Base-by-base conservation (phyloP, 2,113 vertebrate species). In the Zeus faber region DNA sequence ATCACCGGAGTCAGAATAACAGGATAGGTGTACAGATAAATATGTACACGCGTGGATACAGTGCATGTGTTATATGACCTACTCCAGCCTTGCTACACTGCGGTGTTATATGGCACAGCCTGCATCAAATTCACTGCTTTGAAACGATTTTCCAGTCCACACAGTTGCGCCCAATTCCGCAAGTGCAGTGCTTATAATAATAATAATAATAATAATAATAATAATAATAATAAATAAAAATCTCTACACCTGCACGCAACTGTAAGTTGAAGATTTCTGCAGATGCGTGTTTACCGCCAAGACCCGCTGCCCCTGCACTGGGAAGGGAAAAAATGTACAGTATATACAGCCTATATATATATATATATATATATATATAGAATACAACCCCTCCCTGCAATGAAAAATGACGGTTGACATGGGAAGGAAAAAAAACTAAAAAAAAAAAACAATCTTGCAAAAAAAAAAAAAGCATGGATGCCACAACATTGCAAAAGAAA, bases 251-350 rank as follows among this genome's bases (percentile, higher is more conserved):
- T 58, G 79, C 79, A 77, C 79, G 75, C 84, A 82, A 58, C 72
- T 68, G 69, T 53, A 67, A 67, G 41, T 60, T 53, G 47, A 72
- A 67, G 53, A 62, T 51, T 79, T 57, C 72, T 72, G 75, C 82
- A 80, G 82, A 84, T 76, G 81, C 77, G 80, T 71, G 59, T 77
- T 25, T 35, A 54, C 72, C 49, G 63, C 82, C 80, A 24, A 76
- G 71, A 72, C 43, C 58, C 59, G 21, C 68, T 65, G 60, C 49
- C 41, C 62, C 33, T 9, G 4, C 27, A 4, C 27, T n/a, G n/a
- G n/a, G n/a, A n/a, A n/a, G n/a, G n/a, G n/a, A n/a, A n/a, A n/a
- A n/a, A n/a, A n/a, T n/a, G n/a, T n/a, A n/a, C n/a, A n/a, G n/a
- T n/a, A n/a, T 9, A 29, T 29, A 4, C 27, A 29, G 4, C 27